Evolutionary conservation across 2,888 invertebrate species (phyloP).

Genomic region (Trachelus troglodyta): DNA sequence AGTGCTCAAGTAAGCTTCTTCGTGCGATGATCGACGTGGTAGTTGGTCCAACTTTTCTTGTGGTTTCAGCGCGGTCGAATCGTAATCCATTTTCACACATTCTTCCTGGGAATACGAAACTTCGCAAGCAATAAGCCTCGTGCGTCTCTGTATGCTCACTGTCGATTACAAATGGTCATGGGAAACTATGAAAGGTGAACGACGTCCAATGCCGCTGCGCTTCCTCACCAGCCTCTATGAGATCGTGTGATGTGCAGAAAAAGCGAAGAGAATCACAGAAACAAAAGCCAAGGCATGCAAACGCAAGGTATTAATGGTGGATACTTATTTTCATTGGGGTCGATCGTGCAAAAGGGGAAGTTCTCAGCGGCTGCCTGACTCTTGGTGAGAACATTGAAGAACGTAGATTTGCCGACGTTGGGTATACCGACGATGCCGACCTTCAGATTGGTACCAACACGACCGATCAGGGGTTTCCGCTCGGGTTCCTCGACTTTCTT

Average conservation of each 20-base stretch:
- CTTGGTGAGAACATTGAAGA: slow-evolving; percentile 99
- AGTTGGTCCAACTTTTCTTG: neutral
- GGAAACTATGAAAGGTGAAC: neutral
- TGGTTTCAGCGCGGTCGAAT: no score
- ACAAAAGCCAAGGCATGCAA: slow-evolving; percentile 15
- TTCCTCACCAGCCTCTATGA: neutral
- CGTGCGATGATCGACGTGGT: slow-evolving; percentile 49
- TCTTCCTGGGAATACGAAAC: neutral
- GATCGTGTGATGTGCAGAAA: neutral
- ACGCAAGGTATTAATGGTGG: slow-evolving; percentile 6
- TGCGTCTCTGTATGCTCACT: neutral
- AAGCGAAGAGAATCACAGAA: neutral
- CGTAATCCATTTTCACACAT: neutral
- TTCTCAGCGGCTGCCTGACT: slow-evolving; percentile 98
- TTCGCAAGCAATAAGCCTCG: neutral
- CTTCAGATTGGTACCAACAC: slow-evolving; percentile 95
- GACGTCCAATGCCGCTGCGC: neutral
- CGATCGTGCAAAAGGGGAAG: slow-evolving; percentile 99
- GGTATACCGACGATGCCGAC: slow-evolving; percentile 97
- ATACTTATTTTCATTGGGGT: slow-evolving; percentile 99
- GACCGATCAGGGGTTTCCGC: slow-evolving; percentile 90
- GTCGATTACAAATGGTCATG: neutral
- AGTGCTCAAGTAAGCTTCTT: slow-evolving; percentile 43
- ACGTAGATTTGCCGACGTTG: slow-evolving; percentile 99
- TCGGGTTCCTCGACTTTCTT: slow-evolving; percentile 93